Evolutionary conservation across 2,888 invertebrate genomes (phyloP), one percentile per base, ranked within the genome.

Genomic region (Carcina quercana): DNA sequence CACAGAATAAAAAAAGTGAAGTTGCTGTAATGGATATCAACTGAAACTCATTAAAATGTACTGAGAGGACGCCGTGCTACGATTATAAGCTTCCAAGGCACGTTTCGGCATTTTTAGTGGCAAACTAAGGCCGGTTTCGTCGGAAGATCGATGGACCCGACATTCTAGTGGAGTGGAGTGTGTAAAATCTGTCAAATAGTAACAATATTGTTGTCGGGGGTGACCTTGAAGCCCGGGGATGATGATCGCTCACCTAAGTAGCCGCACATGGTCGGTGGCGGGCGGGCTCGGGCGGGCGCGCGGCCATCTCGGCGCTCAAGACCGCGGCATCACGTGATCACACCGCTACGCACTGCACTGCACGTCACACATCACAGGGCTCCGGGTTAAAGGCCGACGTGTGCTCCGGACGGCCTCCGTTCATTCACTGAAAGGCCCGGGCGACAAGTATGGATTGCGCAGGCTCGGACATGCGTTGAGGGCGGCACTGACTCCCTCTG

Each of bases 391-490:
- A 36, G 35, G 41, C 44, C 40, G 51, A 57, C 75, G 72, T 64
- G 64, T 65, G 46, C 52, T 39, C 59, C 43, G 42, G 50, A 39
- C 60, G 54, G 47, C 47, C 50, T 47, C 58, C 47, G 48, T 65
- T 59, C 82, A 78, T 79, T 76, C 79, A 83, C 83, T 83, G 78
- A 58, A 59, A 58, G 59, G 67, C 74, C 79, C 74, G 78, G 75
- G 75, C 64, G 57, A 63, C 52, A 38, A 36, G 48, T 33, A 34
- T 38, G 35, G 38, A 63, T 30, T 63, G 80, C 82, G 82, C 82
- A 82, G 57, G 53, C 69, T 67, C 76, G 64, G 70, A 64, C 69
- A 59, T 69, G 67, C 67, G 65, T 67, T 67, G 56, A 59, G 50
- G 49, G 44, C 45, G 40, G 45, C 59, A 53, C 62, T 59, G 60